phyloP scores from a whole-genome alignment of 2,888 invertebrate species.

The Hololepta plana region DNA sequence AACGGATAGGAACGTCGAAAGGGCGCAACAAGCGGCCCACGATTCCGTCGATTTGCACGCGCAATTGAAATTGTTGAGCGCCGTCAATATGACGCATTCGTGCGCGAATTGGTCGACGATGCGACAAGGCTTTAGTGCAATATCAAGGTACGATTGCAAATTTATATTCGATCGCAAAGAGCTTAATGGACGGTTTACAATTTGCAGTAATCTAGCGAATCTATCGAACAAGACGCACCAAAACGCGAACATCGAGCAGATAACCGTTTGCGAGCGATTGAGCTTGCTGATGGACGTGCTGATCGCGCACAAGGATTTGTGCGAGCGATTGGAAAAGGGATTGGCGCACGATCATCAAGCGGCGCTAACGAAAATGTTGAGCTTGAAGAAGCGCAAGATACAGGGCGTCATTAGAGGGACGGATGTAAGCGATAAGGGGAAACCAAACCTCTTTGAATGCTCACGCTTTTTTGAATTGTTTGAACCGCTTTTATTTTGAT shows the following conservation, averaged over 20 bases:
- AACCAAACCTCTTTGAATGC: not conserved
- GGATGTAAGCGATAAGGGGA: slow-evolving; percentile 28
- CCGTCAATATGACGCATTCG: slow-evolving; percentile 16
- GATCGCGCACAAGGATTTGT: slow-evolving; percentile 35
- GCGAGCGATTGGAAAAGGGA: slow-evolving; percentile 41
- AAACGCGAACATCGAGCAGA: slow-evolving; percentile 34
- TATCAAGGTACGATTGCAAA: slow-evolving; percentile 26
- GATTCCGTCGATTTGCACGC: slow-evolving; percentile 35
- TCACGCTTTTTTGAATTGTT: not conserved
- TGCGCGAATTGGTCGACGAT: slow-evolving; percentile 28
- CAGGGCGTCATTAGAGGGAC: slow-evolving; percentile 42
- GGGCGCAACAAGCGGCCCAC: slow-evolving; percentile 24
- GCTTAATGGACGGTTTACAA: slow-evolving; percentile 5
- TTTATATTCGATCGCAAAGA: slow-evolving; percentile 5
- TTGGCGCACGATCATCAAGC: slow-evolving; percentile 41
- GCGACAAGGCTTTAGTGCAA: slow-evolving; percentile 32
- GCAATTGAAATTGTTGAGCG: slow-evolving; percentile 31
- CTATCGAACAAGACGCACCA: slow-evolving; percentile 31
- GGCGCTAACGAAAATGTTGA: slow-evolving; percentile 39
- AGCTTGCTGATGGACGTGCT: slow-evolving; percentile 34
- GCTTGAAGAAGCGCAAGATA: slow-evolving; percentile 40
- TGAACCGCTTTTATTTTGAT: slow-evolving; percentile 3
- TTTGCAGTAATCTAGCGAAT: slow-evolving; percentile 29
- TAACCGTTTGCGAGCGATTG: slow-evolving; percentile 34
- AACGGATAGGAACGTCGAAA: slow-evolving; percentile 27